phyloP scores from a whole-genome alignment of 1,140 invertebrate species.

The Hyposmocoma kahamanoa region DNA sequence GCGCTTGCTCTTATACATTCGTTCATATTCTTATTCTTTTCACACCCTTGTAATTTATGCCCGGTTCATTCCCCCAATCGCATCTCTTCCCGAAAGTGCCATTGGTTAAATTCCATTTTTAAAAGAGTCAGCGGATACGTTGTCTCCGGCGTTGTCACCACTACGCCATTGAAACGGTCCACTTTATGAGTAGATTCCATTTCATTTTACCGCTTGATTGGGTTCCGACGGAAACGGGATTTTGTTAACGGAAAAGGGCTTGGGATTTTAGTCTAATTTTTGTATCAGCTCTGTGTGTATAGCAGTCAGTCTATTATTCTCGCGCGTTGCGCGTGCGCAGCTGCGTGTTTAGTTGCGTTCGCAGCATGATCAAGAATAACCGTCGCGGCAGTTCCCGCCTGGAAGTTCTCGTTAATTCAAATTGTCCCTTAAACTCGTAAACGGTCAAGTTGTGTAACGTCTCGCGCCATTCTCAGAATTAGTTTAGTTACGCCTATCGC shows the following conservation, averaged over 20 bases:
- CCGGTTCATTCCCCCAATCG: constrained; percentile 28
- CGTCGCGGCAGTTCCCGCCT: constrained; percentile 35
- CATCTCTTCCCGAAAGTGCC: constrained; percentile 42
- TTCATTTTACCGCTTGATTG: constrained; percentile 44
- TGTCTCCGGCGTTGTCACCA: constrained; percentile 63
- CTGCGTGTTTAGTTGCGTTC: constrained; percentile 58
- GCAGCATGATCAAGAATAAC: constrained; percentile 57
- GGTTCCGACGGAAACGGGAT: constrained; percentile 41
- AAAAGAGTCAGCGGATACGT: constrained; percentile 54
- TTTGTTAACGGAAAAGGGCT: constrained; percentile 45
- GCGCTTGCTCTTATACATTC: constrained; percentile 26
- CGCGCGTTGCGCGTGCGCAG: constrained; percentile 50
- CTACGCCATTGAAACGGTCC: constrained; percentile 28
- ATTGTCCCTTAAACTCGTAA: constrained; percentile 20
- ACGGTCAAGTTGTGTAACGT: constrained; percentile 24
- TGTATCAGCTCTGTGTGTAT: constrained; percentile 27
- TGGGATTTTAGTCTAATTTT: constrained; percentile 41
- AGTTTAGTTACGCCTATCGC: constrained; percentile 16
- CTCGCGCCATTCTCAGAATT: constrained; percentile 17
- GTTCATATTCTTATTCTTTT: constrained; percentile 29
- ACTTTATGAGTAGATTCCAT: constrained; percentile 34
- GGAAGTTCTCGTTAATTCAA: constrained; percentile 13
- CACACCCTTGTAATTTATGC: constrained; percentile 59
- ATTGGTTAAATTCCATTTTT: constrained; percentile 56
- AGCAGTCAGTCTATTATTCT: constrained; percentile 39